These are phyloP conservation scores for Gasterosteus nipponicus DNA, from an alignment of 2,113 vertebrate genomes.

Conservation along the genomic window DNA sequence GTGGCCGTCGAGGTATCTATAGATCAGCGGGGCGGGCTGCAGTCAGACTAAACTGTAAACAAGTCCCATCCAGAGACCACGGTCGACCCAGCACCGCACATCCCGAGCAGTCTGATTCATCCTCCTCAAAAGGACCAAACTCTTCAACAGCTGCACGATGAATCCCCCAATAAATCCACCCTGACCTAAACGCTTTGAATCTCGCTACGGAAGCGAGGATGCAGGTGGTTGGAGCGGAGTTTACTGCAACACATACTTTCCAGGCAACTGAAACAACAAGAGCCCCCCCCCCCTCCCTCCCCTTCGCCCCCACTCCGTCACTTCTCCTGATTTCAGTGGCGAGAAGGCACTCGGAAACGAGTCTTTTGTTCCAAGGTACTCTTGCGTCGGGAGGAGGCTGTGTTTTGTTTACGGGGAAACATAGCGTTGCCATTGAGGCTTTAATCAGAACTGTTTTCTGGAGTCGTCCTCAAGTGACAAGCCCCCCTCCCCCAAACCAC, in stretches of 20 bases:
- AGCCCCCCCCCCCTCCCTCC: neutral
- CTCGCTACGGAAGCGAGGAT: slow-evolving; percentile 60
- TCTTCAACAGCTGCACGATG: slow-evolving; percentile 67
- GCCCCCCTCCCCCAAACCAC: neutral
- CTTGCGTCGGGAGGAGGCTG: slow-evolving; percentile 47
- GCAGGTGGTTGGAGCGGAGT: slow-evolving; percentile 72
- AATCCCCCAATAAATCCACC: slow-evolving; percentile 67
- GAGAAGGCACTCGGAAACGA: slow-evolving; percentile 60
- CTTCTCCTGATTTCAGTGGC: slow-evolving; percentile 64
- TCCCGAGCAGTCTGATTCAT: slow-evolving; percentile 67
- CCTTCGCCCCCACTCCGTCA: slow-evolving; percentile 25
- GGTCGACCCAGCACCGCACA: slow-evolving; percentile 53
- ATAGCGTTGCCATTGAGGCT: slow-evolving; percentile 69
- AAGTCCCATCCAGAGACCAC: slow-evolving; percentile 67
- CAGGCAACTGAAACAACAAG: slow-evolving; percentile 71
- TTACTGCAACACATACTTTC: slow-evolving; percentile 74
- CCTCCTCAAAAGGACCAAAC: slow-evolving; percentile 57
- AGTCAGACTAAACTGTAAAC: slow-evolving; percentile 75
- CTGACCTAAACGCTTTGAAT: slow-evolving; percentile 58
- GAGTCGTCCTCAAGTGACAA: slow-evolving; percentile 56
- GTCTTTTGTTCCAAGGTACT: slow-evolving; percentile 60
- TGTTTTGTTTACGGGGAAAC: slow-evolving; percentile 69
- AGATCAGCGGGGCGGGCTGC: slow-evolving; percentile 61
- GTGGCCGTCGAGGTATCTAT: slow-evolving; percentile 72
- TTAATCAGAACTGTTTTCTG: slow-evolving; percentile 70